phyloP scores from a whole-genome alignment of 92 coral and sea anemone species.

The Actinernus sp. region DNA sequence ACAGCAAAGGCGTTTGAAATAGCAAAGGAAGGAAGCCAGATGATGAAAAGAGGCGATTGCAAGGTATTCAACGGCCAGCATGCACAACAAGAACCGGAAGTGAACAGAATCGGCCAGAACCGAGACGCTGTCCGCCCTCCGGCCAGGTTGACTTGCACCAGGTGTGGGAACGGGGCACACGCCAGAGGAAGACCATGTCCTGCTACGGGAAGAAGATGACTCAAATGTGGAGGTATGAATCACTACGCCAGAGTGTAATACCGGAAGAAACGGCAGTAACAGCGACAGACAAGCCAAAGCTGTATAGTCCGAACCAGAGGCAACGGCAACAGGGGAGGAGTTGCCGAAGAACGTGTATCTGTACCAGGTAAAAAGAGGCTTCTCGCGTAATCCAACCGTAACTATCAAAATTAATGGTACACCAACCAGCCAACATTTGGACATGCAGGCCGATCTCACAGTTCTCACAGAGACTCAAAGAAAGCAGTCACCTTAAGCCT shows the following conservation, averaged over 20 bases:
- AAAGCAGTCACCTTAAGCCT: constrained; percentile 1
- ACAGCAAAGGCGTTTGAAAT: constrained; percentile 33
- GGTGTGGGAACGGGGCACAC: constrained; percentile 13
- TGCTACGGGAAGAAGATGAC: constrained; percentile 30
- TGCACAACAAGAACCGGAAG: constrained; percentile 19
- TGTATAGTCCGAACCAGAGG: constrained; percentile 8
- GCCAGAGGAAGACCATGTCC: constrained; percentile 6
- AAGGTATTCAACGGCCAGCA: constrained; percentile 6
- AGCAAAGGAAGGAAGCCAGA: constrained; percentile 30
- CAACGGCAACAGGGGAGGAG: background rate
- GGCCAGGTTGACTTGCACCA: constrained; percentile 16
- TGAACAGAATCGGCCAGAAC: constrained; percentile 24
- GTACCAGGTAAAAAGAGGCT: constrained; percentile 9
- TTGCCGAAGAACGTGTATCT: constrained; percentile 12
- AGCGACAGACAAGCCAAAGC: constrained; percentile 9
- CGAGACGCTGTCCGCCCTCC: constrained; percentile 17
- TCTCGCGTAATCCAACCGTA: constrained; percentile 11
- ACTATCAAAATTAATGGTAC: constrained; percentile 24
- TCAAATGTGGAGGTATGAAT: constrained; percentile 34
- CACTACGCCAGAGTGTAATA: constrained; percentile 20
- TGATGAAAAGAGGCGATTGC: constrained; percentile 18
- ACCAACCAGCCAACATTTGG: constrained; percentile 32
- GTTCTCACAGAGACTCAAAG: constrained; percentile 17
- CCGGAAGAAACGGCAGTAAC: constrained; percentile 1
- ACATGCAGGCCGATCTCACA: constrained; percentile 45